Percentiles rank a stretch among this genome's conserved stretches.
Conservation (phyloP, 1,140 invertebrate genomes). For the Mya arenaria region DNA sequence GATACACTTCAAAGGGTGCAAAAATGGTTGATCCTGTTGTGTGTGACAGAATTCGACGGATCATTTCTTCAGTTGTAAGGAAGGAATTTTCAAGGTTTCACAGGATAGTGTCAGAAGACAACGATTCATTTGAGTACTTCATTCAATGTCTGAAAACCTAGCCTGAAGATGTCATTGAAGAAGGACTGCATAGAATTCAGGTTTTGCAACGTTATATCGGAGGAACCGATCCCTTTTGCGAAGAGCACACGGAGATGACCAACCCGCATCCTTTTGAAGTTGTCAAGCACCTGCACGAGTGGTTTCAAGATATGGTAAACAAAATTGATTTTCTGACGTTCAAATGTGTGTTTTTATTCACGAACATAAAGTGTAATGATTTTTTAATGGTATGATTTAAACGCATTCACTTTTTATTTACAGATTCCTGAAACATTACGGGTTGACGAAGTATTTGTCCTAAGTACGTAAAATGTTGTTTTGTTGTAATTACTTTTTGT, state of each 20-base stretch:
- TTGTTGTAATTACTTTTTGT: background rate
- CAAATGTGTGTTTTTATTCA: background rate
- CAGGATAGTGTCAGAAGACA: background rate
- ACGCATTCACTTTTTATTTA: background rate
- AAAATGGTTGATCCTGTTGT: background rate
- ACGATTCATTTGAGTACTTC: constrained; percentile 14
- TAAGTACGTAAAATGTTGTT: background rate
- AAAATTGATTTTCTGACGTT: background rate
- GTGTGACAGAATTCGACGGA: constrained; percentile 24
- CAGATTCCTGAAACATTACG: constrained; percentile 14
- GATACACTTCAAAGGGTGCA: background rate
- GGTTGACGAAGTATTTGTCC: background rate
- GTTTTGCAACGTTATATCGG: background rate
- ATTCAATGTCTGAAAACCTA: constrained; percentile 5
- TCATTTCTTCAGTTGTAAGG: constrained; percentile 7
- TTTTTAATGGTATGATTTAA: background rate
- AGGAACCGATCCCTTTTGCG: background rate
- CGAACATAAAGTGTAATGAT: background rate
- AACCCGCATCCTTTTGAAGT: constrained; percentile 2
- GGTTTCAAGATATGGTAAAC: constrained; percentile 43
- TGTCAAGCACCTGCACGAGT: constrained; percentile 1
- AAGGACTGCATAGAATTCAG: constrained; percentile 14
- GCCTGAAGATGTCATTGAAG: background rate
- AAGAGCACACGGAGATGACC: background rate
- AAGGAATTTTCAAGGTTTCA: constrained; percentile 26